These are phyloP conservation scores for Psilopogon haemacephalus DNA, from an alignment of 2,113 vertebrate genomes.

Conservation along the genomic window DNA sequence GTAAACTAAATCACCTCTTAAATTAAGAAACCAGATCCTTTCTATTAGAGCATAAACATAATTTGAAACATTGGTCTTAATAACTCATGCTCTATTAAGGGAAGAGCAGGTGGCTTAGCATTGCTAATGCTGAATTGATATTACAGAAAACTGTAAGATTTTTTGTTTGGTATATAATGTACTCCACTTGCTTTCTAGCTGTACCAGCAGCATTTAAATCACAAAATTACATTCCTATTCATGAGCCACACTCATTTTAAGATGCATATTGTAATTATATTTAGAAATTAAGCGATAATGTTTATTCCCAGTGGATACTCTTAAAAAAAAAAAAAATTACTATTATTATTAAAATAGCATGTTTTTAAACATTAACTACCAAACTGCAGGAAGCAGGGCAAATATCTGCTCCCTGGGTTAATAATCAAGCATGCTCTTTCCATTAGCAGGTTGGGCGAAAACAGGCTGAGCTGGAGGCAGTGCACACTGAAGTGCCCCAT, in stretches of 20 bases:
- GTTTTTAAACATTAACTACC: constrained; percentile 13
- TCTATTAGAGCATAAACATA: constrained; percentile 57
- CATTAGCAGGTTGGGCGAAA: background rate
- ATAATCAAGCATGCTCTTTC: background rate
- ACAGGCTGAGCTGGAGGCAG: background rate
- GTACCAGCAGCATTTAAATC: constrained; percentile 41
- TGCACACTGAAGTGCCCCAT: background rate
- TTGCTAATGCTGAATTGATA: constrained; percentile 40
- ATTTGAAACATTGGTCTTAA: constrained; percentile 58
- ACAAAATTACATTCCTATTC: constrained; percentile 60
- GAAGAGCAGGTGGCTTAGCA: constrained; percentile 28
- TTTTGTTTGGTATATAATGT: background rate
- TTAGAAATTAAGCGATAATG: constrained; percentile 45
- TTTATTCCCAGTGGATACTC: background rate
- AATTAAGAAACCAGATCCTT: constrained; percentile 59
- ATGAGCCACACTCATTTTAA: constrained; percentile 48
- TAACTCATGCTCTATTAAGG: constrained; percentile 45
- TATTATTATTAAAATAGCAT: background rate
- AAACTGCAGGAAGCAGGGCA: constrained; percentile 16
- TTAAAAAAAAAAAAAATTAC: background rate
- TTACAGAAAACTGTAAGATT: constrained; percentile 40
- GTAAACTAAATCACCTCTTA: constrained; percentile 59
- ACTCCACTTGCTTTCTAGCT: constrained; percentile 49
- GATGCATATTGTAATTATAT: constrained; percentile 44
- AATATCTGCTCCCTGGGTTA: background rate